phyloP scores from a whole-genome alignment of 1,140 invertebrate genomes.

The Oncopodura yosiiana region DNA sequence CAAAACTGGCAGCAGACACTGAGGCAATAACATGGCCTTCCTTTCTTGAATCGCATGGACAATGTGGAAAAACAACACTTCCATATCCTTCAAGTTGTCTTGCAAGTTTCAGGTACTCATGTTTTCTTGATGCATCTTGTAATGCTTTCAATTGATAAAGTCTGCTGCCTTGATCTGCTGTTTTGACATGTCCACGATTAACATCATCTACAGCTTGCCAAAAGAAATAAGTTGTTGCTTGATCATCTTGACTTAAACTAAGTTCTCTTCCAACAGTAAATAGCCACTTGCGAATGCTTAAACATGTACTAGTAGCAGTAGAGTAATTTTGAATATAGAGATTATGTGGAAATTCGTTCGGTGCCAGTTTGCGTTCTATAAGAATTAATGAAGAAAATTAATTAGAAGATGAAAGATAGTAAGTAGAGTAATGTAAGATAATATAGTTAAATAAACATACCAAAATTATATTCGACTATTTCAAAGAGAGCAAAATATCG shows the following conservation, averaged over 20 bases:
- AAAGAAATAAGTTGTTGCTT: conserved; percentile 64
- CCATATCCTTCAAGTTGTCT: conserved; percentile 80
- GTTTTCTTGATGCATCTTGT: conserved; percentile 75
- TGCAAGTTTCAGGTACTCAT: conserved; percentile 68
- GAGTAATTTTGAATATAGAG: conserved; percentile 98
- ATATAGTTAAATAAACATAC: conserved; percentile 45
- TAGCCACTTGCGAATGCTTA: conserved; percentile 88
- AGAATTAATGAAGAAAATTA: conserved; percentile 27
- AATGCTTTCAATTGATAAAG: conserved; percentile 90
- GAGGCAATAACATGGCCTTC: conserved; percentile 79
- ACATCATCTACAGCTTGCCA: conserved; percentile 89
- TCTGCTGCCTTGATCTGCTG: conserved; percentile 76
- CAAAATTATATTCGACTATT: conserved; percentile 93
- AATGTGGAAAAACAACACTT: conserved; percentile 86
- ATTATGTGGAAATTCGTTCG: conserved; percentile 90
- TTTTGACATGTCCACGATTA: conserved; percentile 79
- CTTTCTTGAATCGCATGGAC: conserved; percentile 84
- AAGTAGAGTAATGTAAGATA: conserved; percentile 6
- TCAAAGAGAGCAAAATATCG: conserved; percentile 96
- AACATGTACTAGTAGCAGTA: conserved; percentile 91
- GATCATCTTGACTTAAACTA: conserved; percentile 50
- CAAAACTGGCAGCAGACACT: conserved; percentile 62
- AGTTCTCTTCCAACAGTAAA: conserved; percentile 71
- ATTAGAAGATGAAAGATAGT: neutral
- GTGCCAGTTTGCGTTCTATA: conserved; percentile 83